Percentiles rank a stretch among this genome's conserved stretches.
Conservation (phyloP, 2,797 vertebrate genomes). For the Silurus aristotelis region DNA sequence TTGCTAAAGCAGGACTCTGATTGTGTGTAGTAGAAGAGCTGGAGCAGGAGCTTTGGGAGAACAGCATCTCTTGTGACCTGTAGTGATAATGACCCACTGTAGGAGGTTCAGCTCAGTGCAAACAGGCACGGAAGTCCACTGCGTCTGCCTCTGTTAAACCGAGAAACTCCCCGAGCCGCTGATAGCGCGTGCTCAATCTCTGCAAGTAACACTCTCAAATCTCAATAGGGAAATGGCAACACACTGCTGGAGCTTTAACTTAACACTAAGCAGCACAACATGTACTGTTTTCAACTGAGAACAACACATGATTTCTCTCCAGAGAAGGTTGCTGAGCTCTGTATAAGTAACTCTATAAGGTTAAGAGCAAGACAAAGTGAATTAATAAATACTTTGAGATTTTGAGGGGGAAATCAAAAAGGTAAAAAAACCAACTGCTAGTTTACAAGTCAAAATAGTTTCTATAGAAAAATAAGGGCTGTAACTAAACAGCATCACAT, state of each 20-base stretch:
- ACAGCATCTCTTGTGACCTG: constrained; percentile 30
- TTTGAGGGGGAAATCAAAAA: neutral
- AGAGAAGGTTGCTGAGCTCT: neutral
- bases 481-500: neutral
- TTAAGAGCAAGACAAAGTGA: neutral
- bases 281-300: neutral
- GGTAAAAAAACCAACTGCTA: neutral
- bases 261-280: constrained; percentile 23
- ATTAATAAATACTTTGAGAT: neutral
- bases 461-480: neutral
- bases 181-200: constrained; percentile 19
- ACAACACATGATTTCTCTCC: neutral
- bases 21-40: constrained; percentile 3
- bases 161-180: constrained; percentile 6
- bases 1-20: neutral
- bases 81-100: constrained; percentile 32
- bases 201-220: constrained; percentile 30
- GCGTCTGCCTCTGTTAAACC: constrained; percentile 15
- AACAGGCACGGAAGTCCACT: constrained; percentile 30
- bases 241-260: constrained; percentile 2
- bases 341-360: neutral
- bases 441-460: neutral
- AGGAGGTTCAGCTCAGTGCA: constrained; percentile 28
- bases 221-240: constrained; percentile 21
- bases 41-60: constrained; percentile 14